phyloP scores from a whole-genome alignment of 2,113 vertebrate genomes.

The Psittacara wagleri region DNA sequence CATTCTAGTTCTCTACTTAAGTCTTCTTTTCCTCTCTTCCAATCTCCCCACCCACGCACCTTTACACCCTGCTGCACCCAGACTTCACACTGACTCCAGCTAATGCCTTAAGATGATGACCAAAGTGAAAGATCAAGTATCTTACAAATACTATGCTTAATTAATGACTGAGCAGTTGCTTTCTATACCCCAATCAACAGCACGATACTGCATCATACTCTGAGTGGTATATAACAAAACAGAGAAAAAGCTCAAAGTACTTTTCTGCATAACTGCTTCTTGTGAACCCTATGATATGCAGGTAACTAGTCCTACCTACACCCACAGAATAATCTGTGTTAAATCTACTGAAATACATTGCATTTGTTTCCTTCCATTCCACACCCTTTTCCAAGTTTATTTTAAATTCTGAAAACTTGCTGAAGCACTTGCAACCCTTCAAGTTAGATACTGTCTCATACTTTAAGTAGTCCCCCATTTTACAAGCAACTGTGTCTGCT shows the following conservation, averaged over 20 bases:
- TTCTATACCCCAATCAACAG: not conserved
- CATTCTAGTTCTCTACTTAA: not conserved
- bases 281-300: not conserved
- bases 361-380: not conserved
- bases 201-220: not conserved
- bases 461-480: not conserved
- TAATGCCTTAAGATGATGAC: not conserved
- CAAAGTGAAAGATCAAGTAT: not conserved
- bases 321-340: not conserved
- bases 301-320: not conserved
- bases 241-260: not conserved
- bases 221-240: not conserved
- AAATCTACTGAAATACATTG: not conserved
- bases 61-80: not conserved
- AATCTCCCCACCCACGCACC: not conserved
- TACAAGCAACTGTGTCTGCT: not conserved
- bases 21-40: not conserved
- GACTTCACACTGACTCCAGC: not conserved
- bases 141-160: not conserved
- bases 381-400: not conserved
- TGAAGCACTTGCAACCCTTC: not conserved
- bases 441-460: not conserved
- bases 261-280: not conserved
- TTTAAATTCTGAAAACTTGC: conserved; percentile 8
- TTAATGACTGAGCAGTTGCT: not conserved